Evolutionary conservation across 2,888 invertebrate species (phyloP).

Genomic region (Agonopterix heracliana): DNA sequence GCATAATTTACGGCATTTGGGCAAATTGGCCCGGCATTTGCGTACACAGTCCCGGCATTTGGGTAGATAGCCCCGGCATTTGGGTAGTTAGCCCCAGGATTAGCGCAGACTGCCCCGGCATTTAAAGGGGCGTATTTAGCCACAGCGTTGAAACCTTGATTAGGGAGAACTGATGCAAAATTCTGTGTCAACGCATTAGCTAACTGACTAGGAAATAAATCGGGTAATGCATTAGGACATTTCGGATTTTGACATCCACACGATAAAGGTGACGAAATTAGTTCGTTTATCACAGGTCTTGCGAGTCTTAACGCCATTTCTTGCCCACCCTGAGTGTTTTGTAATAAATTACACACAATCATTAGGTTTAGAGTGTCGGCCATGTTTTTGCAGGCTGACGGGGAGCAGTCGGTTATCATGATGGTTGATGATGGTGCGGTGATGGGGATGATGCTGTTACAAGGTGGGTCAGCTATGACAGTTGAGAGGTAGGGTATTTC

Average conservation of each 20-base stretch:
- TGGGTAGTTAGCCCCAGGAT: too few species aligned
- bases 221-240: too few species aligned
- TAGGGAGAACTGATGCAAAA: too few species aligned
- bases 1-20: slow-evolving; percentile 13
- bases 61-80: too few species aligned
- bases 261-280: slow-evolving; percentile 30
- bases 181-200: too few species aligned
- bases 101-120: too few species aligned
- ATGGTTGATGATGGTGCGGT: slow-evolving; percentile 29
- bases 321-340: slow-evolving; percentile 34
- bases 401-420: slow-evolving; percentile 53
- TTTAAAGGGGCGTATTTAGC: too few species aligned
- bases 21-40: slow-evolving; percentile 10
- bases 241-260: slow-evolving; percentile 34
- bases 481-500: slow-evolving; percentile 5
- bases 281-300: slow-evolving; percentile 38
- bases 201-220: too few species aligned
- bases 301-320: slow-evolving; percentile 36
- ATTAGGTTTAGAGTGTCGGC: slow-evolving; percentile 54
- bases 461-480: slow-evolving; percentile 21
- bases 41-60: slow-evolving; percentile 3
- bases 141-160: too few species aligned
- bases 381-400: slow-evolving; percentile 49
- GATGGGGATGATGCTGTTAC: slow-evolving; percentile 19
- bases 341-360: slow-evolving; percentile 48